Evolutionary conservation across 2,888 invertebrate species (phyloP).

Genomic region (Diabrotica balteata): DNA sequence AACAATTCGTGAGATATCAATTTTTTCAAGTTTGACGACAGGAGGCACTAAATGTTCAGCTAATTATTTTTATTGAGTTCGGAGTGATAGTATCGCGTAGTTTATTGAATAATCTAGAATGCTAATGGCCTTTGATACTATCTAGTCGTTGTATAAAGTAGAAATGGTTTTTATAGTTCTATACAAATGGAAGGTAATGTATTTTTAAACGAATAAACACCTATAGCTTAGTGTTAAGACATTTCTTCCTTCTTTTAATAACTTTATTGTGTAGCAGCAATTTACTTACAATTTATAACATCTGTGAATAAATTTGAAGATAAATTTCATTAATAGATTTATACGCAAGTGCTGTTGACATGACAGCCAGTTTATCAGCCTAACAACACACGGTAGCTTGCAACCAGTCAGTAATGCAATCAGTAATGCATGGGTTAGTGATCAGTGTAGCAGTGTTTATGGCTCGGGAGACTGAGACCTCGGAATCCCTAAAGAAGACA

Average conservation of each 20-base stretch:
- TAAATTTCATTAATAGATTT: too few relatives aligned
- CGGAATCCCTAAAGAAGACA: too few relatives aligned
- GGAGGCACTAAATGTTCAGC: conserved; percentile 13
- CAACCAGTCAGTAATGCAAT: too few relatives aligned
- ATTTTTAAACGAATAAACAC: not conserved
- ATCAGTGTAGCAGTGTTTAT: too few relatives aligned
- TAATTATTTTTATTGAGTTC: conserved; percentile 18
- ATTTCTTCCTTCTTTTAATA: too few relatives aligned
- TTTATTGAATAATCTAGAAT: conserved; percentile 16
- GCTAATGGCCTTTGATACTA: conserved; percentile 14
- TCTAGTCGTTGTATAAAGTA: conserved; percentile 10
- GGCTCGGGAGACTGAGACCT: too few relatives aligned
- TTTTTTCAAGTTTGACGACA: conserved; percentile 10
- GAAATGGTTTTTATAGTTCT: conserved; percentile 6
- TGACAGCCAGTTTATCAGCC: too few relatives aligned
- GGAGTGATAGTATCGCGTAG: conserved; percentile 13
- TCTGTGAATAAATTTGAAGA: too few relatives aligned
- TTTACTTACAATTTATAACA: too few relatives aligned
- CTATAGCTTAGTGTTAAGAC: not conserved
- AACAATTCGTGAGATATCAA: conserved; percentile 16
- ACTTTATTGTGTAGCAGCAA: not conserved
- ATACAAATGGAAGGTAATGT: not conserved
- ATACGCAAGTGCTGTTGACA: too few relatives aligned
- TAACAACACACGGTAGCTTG: too few relatives aligned
- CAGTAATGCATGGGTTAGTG: too few relatives aligned